Percentiles rank a stretch among this genome's conserved stretches.
phyloP scores from a whole-genome alignment of 2,113 vertebrate genomes.

The Cariama cristata region DNA sequence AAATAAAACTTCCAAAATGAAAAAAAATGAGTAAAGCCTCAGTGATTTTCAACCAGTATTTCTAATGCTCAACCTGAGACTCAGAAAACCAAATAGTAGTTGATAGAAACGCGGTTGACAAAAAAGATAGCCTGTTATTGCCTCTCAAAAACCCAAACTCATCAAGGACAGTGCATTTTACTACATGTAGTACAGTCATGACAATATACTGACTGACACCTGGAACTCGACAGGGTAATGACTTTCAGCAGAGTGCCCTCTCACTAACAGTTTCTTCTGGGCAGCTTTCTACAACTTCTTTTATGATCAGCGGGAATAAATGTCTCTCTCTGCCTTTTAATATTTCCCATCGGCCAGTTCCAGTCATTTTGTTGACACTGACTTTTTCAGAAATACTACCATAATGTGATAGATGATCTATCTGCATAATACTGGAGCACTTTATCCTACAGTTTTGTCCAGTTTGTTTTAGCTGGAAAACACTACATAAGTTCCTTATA shows the following conservation, averaged over 20 bases:
- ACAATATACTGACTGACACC: not conserved
- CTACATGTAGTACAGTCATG: not conserved
- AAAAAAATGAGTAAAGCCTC: not conserved
- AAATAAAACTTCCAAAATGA: not conserved
- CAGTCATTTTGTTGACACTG: not conserved
- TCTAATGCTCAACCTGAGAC: not conserved
- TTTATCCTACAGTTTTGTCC: not conserved
- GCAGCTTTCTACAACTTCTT: not conserved
- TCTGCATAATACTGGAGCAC: not conserved
- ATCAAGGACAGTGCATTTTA: not conserved
- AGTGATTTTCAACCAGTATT: not conserved
- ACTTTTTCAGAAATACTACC: slow-evolving; percentile 2
- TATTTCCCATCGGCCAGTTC: not conserved
- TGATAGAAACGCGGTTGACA: not conserved
- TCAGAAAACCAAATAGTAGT: not conserved
- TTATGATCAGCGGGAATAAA: not conserved
- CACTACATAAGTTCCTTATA: not conserved
- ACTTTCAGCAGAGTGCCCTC: not conserved
- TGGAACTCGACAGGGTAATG: not conserved
- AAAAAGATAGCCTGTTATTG: not conserved
- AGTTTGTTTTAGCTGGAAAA: not conserved
- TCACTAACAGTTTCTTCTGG: not conserved
- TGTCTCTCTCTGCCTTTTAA: slow-evolving; percentile 21
- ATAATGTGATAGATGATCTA: not conserved
- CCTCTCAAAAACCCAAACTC: not conserved